Base-by-base conservation (phyloP, 2,797 vertebrate species). In the Novumbra hubbsi region DNA sequence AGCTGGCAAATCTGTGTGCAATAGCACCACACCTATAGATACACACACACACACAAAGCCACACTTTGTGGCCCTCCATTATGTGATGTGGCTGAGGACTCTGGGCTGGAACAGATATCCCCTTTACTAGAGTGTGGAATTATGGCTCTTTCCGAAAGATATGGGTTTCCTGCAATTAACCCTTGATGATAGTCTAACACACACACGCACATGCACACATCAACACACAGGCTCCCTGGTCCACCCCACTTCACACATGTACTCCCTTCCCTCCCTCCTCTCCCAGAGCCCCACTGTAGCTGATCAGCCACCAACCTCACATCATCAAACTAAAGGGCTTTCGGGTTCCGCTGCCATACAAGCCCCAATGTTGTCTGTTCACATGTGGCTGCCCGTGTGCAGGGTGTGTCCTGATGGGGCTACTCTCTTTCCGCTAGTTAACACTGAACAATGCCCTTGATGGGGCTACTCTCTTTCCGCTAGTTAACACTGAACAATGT, bases 81-180 rank as follows among this genome's bases (percentile, higher is more conserved):
- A 32, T 30, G 27, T 64, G 62, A 16, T 64, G 27, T 32, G 28
- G 24, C 68, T 38, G 17, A 52, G 24, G 48, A 38, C 45, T 38
- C 62, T 34, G 60, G 60, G 41, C 41, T 49, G n/a, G 45, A 76
- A 71, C 69, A 76, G 69, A 24, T 24, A 8, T 38, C 76, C 30
- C 66, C 57, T 73, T 77, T 49, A 63, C 16, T 27, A 17, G 38
- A 8, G 38, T 48, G 27, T 48, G 55, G 76, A 73, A 55, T 63
- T 70, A 63, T 64, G 64, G 63, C 64, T 16, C 48, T 38, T 70
- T 60, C 28, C 57, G 70, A 62, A 73, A 78, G 60, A 73, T 66
- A 70, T 55, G 52, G 34, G 30, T 69, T 69, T 70, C 74, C 60
- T 73, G 71, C 65, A 70, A 79, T 79, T 79, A 70, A 27, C 67